Evolutionary conservation across 2,797 vertebrate genomes (phyloP), one percentile per base, ranked within the genome.

Genomic region (Acanthis flammea): DNA sequence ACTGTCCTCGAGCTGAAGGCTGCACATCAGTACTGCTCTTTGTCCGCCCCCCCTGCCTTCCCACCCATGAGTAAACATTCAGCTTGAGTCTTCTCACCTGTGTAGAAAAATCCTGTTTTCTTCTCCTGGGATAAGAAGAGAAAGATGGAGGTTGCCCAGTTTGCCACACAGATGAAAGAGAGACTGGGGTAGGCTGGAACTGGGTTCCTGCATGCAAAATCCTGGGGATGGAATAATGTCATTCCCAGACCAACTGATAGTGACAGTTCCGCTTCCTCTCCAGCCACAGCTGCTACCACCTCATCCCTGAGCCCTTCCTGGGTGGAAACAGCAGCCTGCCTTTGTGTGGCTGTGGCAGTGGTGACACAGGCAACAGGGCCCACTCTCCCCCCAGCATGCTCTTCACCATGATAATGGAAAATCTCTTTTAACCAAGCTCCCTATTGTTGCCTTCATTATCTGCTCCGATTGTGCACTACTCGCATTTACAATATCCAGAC

Each of bases 1-100:
- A 25, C 17, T 0, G 0, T 62, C 79, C 51, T 2, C 0, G 2
- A 77, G 33, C 51, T 57, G 73, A 72, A 58, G 50, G 39, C n/a
- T 77, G 37, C 37, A 39, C 19, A 13, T 35, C 17, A 39, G 18
- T 31, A 14, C 33, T 25, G 57, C 44, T 62, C 35, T 78, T 74
- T 30, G 37, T 14, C 33, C 68, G 4, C 41, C 41, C 16, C 41
- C 41, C 41, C 41, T 15, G 39, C 39, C 39, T 58, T 51, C 54
- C 67, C 31, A 37, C 2, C 3, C 35, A 5, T 30, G 27, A 66
- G n/a, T 71, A 53, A 60, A 87, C 14, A 6, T 47, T 51, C 63
- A 83, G 19, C 63, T 75, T 48, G 42, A 80, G 73, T 27, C 27
- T 73, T 76, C 78, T 85, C 39, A 41, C 23, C 25, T 71, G 23